Evolutionary conservation across 2,888 invertebrate species (phyloP).

Genomic region (Anoncus sp.): DNA sequence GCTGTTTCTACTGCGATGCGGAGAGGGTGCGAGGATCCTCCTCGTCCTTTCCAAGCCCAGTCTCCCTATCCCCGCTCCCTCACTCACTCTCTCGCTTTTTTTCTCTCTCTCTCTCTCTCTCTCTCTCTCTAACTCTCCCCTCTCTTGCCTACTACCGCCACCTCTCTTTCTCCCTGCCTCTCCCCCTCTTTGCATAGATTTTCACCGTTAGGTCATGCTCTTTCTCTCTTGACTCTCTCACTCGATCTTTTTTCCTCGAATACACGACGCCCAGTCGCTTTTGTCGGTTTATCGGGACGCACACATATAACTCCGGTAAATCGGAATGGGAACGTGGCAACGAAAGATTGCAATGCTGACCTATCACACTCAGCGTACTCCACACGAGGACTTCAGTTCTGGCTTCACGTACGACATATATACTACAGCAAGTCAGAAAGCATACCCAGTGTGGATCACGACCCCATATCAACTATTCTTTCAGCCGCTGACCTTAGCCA

Average conservation of each 20-base stretch:
- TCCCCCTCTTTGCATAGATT: conserved; percentile 22
- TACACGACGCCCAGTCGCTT: conserved; percentile 80
- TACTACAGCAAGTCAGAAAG: background rate
- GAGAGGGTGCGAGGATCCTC: conserved; percentile 39
- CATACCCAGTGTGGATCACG: conserved; percentile 27
- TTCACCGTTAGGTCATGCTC: conserved; percentile 44
- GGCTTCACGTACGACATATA: conserved; percentile 18
- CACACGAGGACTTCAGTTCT: conserved; percentile 14
- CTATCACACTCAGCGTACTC: conserved; percentile 21
- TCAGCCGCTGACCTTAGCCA: conserved; percentile 38
- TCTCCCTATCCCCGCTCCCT: conserved; percentile 1
- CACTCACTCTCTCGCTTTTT: conserved; percentile 38
- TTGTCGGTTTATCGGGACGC: conserved; percentile 77
- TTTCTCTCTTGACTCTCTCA: conserved; percentile 40
- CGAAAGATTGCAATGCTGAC: conserved; percentile 61
- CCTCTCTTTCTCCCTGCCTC: conserved; percentile 43
- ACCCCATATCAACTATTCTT: conserved; percentile 44
- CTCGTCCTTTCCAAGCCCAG: conserved; percentile 37
- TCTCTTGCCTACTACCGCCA: too few relatives aligned
- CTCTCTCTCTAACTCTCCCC: conserved; percentile 21
- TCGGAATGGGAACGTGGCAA: conserved; percentile 34
- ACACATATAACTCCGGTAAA: conserved; percentile 11
- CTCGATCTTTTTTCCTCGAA: conserved; percentile 19
- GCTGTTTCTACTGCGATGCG: conserved; percentile 35
- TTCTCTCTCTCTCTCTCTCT: conserved; percentile 36